Base-by-base conservation (phyloP, 92 coral and sea anemone genomes). In the Porites lobata region DNA sequence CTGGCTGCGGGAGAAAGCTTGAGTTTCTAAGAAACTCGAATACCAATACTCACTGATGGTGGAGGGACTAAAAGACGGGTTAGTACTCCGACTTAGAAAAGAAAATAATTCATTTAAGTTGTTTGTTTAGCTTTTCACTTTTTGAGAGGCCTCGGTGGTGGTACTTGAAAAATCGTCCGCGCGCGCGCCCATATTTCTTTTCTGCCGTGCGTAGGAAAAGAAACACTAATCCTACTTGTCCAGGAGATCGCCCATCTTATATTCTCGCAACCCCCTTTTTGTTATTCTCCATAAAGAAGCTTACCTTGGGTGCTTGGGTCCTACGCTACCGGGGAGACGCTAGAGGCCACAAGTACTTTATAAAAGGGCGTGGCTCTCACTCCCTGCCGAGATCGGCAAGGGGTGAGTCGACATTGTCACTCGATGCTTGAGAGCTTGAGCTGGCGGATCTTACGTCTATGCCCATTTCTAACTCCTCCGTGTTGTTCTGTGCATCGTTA, bases 271-370 rank as follows among this genome's bases (percentile, higher is more conserved):
- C 15, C 53, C 75, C 50, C 53, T 17, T 4, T 11, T 52, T 19
- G 19, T 15, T 32, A 7, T 32, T 32, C 15, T 50, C 18, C 59
- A 52, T 13, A 50, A n/a, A 47, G 11, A 72, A 73, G 17, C 81
- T 4, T 77, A 77, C 81, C 81, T 22, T 17, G 43, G 19, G 14
- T 29, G 67, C 67, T n/a, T 17, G 18, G 67, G 81, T 77, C 59
- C 67, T 66, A 77, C 52, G 81, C 56, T 58, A 19, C 81, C 69
- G 81, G 26, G 69, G 47, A 29, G 69, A 77, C 69, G 68, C 56
- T 53, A 22, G 81, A 77, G 67, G 81, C 68, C 81, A 38, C 47
- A 77, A 77, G 81, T 77, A 77, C 81, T 53, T 51, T 9, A 3
- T 38, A 47, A 59, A 29, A 21, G 52, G 67, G 81, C 52, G 53